A percentile compares a stretch with the other conserved stretches of the same genome.
These are phyloP conservation scores for Eulemur coronatus DNA, from an alignment of 2,797 vertebrate species.

Conservation along the genomic window DNA sequence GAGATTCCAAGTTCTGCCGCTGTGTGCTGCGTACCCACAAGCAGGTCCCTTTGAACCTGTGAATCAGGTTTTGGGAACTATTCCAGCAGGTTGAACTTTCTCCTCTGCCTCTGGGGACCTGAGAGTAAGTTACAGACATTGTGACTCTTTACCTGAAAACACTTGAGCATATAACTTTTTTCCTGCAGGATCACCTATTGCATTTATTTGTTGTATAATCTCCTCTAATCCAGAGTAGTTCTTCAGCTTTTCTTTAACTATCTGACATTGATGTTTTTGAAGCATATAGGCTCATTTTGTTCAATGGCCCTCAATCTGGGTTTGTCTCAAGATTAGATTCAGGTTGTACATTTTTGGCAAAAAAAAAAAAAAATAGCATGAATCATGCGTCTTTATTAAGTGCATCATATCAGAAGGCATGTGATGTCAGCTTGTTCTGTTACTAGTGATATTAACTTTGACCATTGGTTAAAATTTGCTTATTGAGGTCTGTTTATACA, in stretches of 20 bases:
- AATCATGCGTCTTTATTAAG: neutral
- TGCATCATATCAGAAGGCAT: neutral
- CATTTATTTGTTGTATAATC: neutral
- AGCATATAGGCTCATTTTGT: neutral
- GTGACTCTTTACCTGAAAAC: neutral
- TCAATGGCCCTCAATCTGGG: neutral
- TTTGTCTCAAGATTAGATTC: slow-evolving; percentile 15
- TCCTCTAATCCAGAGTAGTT: neutral
- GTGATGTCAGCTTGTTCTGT: neutral
- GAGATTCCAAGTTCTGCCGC: neutral
- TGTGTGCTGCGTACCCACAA: neutral
- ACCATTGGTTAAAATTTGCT: neutral
- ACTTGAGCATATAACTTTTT: neutral
- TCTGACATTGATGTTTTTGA: slow-evolving; percentile 17
- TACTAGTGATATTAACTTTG: neutral
- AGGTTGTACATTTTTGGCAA: neutral
- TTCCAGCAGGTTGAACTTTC: neutral
- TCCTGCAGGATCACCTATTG: neutral
- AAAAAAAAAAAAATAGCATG: neutral
- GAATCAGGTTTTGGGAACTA: neutral
- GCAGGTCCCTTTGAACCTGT: neutral
- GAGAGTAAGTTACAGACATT: neutral
- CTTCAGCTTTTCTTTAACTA: neutral
- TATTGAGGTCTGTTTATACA: neutral
- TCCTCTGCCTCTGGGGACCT: neutral